Base-by-base conservation (phyloP, 2,797 vertebrate species). In the Neostethus bicornis region DNA sequence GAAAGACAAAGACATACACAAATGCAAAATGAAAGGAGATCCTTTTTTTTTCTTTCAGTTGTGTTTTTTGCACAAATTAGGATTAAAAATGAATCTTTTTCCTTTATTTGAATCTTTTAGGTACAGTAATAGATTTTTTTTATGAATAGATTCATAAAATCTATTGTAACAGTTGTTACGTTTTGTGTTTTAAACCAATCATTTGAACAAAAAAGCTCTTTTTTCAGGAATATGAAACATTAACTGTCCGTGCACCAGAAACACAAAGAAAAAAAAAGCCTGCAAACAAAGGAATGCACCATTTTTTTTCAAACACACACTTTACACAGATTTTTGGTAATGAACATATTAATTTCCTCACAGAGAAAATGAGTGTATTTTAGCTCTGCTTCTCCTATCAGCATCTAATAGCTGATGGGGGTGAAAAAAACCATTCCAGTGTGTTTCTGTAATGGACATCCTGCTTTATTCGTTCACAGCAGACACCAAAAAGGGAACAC, bases 1-100 rank as follows among this genome's bases (percentile, higher is more conserved):
- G 55, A 65, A 73, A 84, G 79, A 87, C 86, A 86, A 87, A 85
- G 77, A 76, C 68, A 64, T 44, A 29, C 47, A 69, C 51, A 53
- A 63, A 63, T 25, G 66, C 55, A 49, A 32, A 50, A 66, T n/a
- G 37, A 71, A 77, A 57, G 31, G 48, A 41, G 34, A 73, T 51
- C 47, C 28, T 29, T 56, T 12, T 13, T 3, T 20, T 32, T 13
- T 5, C 62, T n/a, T 42, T 19, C 12, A 16, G 17, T 39, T 34
- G 2, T 47, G 2, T n/a, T 34, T 19, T 32, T 20, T 47, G 17
- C 26, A 19, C 45, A 31, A 34, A 26, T 47, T 26, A 38, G 38
- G 8, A 37, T 38, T 3, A 41, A 41, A 5, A 21, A 41, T 21
- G 1, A 12, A 5, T 14, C 9, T 9, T 59, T 58, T 19, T 29